Conservation (phyloP, 2,797 vertebrate genomes). For the Avahi laniger region DNA sequence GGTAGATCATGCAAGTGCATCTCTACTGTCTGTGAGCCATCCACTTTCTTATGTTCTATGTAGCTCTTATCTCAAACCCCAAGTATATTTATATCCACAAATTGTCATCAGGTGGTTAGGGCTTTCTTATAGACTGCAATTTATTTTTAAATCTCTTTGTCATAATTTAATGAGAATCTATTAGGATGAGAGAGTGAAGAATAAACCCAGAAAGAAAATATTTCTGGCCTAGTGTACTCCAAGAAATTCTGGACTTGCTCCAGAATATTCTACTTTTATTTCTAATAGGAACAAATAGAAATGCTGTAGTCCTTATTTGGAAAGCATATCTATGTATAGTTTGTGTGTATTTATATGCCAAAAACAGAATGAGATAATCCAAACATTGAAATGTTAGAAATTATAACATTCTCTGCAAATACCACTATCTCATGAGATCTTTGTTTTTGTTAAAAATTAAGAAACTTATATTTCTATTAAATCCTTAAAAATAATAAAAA, state of each 20-base stretch:
- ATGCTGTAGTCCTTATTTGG: conserved; percentile 45
- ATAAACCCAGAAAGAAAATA: conserved; percentile 53
- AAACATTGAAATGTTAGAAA: conserved; percentile 34
- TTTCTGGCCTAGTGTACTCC: conserved; percentile 4
- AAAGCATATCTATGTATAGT: conserved; percentile 23
- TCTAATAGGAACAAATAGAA: conserved; percentile 36
- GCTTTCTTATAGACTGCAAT: background rate
- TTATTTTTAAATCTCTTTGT: conserved; percentile 30
- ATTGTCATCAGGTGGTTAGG: background rate
- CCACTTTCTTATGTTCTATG: background rate
- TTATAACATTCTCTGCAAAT: conserved; percentile 36
- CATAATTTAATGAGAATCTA: conserved; percentile 15
- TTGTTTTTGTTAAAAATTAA: conserved; percentile 43
- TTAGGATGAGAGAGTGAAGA: background rate
- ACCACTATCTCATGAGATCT: background rate
- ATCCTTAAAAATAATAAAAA: conserved; percentile 38
- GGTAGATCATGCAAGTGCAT: background rate
- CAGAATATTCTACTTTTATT: conserved; percentile 59
- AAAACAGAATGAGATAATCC: conserved; percentile 26
- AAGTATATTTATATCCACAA: background rate
- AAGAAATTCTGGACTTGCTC: conserved; percentile 30
- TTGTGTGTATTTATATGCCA: conserved; percentile 2
- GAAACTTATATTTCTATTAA: conserved; percentile 8
- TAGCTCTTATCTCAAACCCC: background rate
- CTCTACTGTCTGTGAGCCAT: fast-evolving